Evolutionary conservation across 1,140 invertebrate species (phyloP), one percentile per base, ranked within the genome.

Genomic region (Zaprionus ornatus): DNA sequence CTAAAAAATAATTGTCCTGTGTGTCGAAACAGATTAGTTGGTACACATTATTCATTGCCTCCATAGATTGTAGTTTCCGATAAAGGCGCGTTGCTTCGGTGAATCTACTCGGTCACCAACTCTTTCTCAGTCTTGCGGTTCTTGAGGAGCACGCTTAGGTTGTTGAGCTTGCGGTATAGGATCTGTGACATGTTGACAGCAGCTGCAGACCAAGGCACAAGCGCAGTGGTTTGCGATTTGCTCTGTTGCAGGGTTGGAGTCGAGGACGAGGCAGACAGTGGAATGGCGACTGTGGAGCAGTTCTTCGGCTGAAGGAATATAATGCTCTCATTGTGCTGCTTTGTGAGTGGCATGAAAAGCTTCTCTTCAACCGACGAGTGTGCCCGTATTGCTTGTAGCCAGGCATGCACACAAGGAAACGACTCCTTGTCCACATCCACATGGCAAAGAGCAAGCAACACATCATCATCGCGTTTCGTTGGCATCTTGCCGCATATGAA

Each of bases 391-490:
- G 93, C 94, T 79, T 95, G 94, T 73, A 94, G 93, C 96, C 96
- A 97, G 45, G 94, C 94, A 86, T 95, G 95, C 70, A 96, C 94
- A 81, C 94, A 93, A 12, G 96, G 96, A 92, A 94, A 95, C 69
- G 94, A 85, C 21, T 94, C 92, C 23, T 93, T 80, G 29, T 93
- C 92, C 50, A 96, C 90, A 12, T 92, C 88, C 66, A 93, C 80
- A 32, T 93, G 80, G 66, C 97, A 84, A 5, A 50, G 17, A 10
- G 96, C 96, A 80, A 95, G 95, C 67, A 94, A 95, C 50, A 96
- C 96, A 42, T 95, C 94, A 66, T 94, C 92, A 92, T 97, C 96
- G 59, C 95, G 94, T 87, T 96, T 96, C 0, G 95, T 95, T 17
- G 96, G 95, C 72, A 94, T 93, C 74, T 94, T 94, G 9, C 95